Evolutionary conservation across 2,113 vertebrate genomes (phyloP).

Genomic region (Ahaetulla prasina): DNA sequence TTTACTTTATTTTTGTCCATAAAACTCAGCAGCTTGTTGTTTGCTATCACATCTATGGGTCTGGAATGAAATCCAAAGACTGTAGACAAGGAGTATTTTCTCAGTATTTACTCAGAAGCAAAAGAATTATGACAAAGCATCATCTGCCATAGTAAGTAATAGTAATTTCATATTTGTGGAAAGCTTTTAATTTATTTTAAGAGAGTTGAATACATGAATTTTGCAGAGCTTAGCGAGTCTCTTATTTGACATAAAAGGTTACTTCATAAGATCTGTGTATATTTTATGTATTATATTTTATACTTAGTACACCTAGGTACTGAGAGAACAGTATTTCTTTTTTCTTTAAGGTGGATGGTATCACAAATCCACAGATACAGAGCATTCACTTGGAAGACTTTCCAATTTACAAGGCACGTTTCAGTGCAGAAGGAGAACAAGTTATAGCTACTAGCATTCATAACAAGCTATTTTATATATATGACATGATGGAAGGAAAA

Average conservation of each 20-base stretch:
- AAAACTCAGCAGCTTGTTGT: background rate
- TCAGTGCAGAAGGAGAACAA: slow-evolving; percentile 81
- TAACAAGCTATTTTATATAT: slow-evolving; percentile 89
- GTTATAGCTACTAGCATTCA: slow-evolving; percentile 84
- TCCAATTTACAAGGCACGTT: slow-evolving; percentile 82
- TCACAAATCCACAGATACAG: slow-evolving; percentile 91
- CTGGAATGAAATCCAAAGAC: background rate
- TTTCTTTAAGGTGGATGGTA: slow-evolving; percentile 83
- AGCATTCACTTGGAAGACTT: slow-evolving; percentile 89
- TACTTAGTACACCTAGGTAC: background rate
- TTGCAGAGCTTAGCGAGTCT: background rate
- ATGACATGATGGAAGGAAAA: slow-evolving; percentile 91
- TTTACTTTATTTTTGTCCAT: background rate
- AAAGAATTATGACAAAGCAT: background rate
- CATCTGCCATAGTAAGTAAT: background rate
- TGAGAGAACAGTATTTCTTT: background rate
- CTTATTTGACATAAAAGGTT: background rate
- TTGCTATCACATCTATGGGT: background rate
- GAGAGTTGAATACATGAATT: background rate
- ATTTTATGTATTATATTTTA: background rate
- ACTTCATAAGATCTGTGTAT: background rate
- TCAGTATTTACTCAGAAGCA: background rate
- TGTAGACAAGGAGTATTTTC: background rate
- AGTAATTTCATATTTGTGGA: background rate
- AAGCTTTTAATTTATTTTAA: background rate